Evolutionary conservation across 64 coral and sea anemone genomes (phyloP).

Genomic region (Catalaphyllia jardinei): DNA sequence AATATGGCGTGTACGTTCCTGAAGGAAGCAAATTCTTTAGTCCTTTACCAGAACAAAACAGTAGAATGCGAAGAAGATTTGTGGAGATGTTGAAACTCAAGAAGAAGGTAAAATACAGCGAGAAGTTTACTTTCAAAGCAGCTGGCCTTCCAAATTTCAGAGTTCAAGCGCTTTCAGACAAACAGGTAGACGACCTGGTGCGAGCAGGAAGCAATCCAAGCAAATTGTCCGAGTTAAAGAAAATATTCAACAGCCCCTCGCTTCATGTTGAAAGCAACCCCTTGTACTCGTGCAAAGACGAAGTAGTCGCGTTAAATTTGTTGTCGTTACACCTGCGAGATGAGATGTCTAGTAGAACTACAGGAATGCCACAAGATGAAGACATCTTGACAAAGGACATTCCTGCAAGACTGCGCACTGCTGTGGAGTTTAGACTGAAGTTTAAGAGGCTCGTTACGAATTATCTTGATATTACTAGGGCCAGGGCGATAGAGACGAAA

Average conservation of each 20-base stretch:
- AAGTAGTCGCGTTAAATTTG: conserved; percentile 71
- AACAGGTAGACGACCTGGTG: conserved; percentile 28
- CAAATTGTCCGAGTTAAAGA: conserved; percentile 35
- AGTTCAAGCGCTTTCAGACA: conserved; percentile 45
- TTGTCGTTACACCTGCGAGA: conserved; percentile 54
- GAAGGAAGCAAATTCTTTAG: conserved; percentile 62
- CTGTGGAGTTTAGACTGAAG: conserved; percentile 48
- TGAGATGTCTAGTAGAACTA: conserved; percentile 37
- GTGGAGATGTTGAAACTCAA: conserved; percentile 37
- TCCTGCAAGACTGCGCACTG: conserved; percentile 3
- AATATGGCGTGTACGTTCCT: conserved; percentile 53
- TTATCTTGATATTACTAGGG: conserved; percentile 55
- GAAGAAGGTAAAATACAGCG: conserved; percentile 34
- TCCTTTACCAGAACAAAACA: conserved; percentile 35
- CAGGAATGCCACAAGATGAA: conserved; percentile 64
- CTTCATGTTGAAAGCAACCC: conserved; percentile 25
- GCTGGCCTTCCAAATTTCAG: conserved; percentile 54
- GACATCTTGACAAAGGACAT: conserved; percentile 23
- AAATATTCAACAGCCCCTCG: conserved; percentile 42
- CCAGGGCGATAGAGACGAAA: conserved; percentile 57
- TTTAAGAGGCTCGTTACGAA: conserved; percentile 65
- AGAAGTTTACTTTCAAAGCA: conserved; percentile 56
- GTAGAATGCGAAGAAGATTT: conserved; percentile 43
- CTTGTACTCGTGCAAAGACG: conserved; percentile 64
- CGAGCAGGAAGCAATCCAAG: conserved; percentile 20